Conservation (phyloP, 1,140 invertebrate species). For the Solenopsis invicta region DNA sequence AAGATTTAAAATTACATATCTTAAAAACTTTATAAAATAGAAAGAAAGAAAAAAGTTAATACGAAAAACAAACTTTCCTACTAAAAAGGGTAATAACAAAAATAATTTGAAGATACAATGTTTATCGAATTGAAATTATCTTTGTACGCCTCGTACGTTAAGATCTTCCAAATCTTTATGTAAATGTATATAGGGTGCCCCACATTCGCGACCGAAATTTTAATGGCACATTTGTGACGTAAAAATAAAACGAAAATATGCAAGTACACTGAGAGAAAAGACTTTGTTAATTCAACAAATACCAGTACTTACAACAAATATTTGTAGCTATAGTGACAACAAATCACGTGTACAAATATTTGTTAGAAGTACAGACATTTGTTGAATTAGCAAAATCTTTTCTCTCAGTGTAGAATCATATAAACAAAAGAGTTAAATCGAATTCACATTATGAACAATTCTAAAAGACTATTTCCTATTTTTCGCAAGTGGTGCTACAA, state of each 20-base stretch:
- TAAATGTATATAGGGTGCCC: not conserved
- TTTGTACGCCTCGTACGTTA: not conserved
- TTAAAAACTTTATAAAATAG: not conserved
- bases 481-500: not conserved
- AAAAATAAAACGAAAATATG: too few relatives aligned
- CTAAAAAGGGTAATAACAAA: not conserved
- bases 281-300: too few relatives aligned
- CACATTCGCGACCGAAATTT: too few relatives aligned
- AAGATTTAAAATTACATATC: not conserved
- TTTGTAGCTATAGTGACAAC: too few relatives aligned
- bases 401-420: not conserved
- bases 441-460: not conserved
- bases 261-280: too few relatives aligned
- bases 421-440: not conserved
- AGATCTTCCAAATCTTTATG: slow-evolving; percentile 3
- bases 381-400: too few relatives aligned
- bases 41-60: not conserved
- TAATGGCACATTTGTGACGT: too few relatives aligned
- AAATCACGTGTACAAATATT: too few relatives aligned
- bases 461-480: not conserved
- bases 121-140: not conserved
- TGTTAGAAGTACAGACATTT: too few relatives aligned
- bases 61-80: not conserved
- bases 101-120: not conserved
- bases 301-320: too few relatives aligned